These are phyloP conservation scores for Galago senegalensis DNA, from an alignment of 2,797 vertebrate species.

Conservation along the genomic window DNA sequence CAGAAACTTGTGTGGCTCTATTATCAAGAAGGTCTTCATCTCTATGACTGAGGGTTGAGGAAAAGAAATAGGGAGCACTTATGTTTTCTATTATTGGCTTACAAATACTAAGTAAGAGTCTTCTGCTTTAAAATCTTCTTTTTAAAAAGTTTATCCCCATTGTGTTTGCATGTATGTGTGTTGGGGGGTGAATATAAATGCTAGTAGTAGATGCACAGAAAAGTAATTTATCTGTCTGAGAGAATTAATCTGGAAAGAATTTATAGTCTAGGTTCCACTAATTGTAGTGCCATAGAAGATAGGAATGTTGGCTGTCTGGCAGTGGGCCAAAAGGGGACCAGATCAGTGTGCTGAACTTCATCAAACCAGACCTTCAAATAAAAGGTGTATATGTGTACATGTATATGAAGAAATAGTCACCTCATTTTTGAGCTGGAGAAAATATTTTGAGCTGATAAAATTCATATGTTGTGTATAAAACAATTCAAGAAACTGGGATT, in stretches of 20 bases:
- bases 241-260: slow-evolving; percentile 43
- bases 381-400: not conserved
- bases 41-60: not conserved
- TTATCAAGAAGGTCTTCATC: not conserved
- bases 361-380: not conserved
- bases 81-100: not conserved
- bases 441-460: not conserved
- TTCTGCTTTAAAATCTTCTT: not conserved
- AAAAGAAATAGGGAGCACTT: not conserved
- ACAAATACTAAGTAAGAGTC: not conserved
- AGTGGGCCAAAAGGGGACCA: not conserved
- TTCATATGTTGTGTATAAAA: not conserved
- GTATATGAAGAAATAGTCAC: not conserved
- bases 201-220: not conserved
- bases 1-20: not conserved
- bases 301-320: not conserved
- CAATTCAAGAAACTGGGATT: not conserved
- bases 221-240: slow-evolving; percentile 12
- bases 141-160: not conserved
- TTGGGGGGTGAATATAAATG: not conserved
- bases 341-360: not conserved
- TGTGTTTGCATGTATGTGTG: no score
- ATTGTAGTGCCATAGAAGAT: not conserved
- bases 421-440: not conserved
- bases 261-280: slow-evolving; percentile 6